Evolutionary conservation across 35 echinoderm and acorn worm genomes (phyloP).

Genomic region (Ptychodera flava): DNA sequence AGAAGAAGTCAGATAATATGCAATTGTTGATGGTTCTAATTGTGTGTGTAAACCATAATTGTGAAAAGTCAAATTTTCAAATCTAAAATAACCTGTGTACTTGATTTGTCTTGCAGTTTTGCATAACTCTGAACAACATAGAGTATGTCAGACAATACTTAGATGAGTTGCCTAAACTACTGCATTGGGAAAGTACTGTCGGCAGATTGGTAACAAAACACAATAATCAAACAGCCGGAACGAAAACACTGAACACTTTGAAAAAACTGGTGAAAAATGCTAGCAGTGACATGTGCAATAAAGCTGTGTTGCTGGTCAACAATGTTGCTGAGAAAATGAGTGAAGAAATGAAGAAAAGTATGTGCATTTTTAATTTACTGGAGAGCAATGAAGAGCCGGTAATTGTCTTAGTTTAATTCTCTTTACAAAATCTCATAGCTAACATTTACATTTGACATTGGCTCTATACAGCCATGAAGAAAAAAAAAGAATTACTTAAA

Average conservation of each 20-base stretch:
- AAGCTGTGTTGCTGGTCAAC: slow-evolving; percentile 51
- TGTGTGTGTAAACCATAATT: no score
- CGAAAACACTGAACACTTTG: slow-evolving; percentile 69
- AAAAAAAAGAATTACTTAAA: no score
- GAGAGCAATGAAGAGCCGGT: slow-evolving; percentile 54
- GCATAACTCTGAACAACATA: slow-evolving; percentile 98
- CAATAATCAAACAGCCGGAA: slow-evolving; percentile 50
- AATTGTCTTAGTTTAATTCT: no score
- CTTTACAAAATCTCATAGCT: no score
- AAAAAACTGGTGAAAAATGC: slow-evolving; percentile 60
- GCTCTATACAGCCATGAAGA: no score
- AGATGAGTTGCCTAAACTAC: slow-evolving; percentile 69
- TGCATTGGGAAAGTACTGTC: slow-evolving; percentile 80
- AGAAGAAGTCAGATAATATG: no score
- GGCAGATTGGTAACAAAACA: slow-evolving; percentile 56
- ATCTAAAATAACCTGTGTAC: neutral
- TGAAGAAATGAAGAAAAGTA: slow-evolving; percentile 60
- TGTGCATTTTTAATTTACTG: no score
- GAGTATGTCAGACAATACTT: slow-evolving; percentile 86
- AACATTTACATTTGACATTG: no score
- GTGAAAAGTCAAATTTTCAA: no score
- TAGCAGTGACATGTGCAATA: slow-evolving; percentile 47
- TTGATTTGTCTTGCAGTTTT: slow-evolving; percentile 35
- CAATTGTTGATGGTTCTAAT: no score
- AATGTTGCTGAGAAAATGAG: slow-evolving; percentile 77